These are phyloP conservation scores for Cyprinodon diabolis DNA, from an alignment of 2,797 vertebrate genomes.

Conservation along the genomic window DNA sequence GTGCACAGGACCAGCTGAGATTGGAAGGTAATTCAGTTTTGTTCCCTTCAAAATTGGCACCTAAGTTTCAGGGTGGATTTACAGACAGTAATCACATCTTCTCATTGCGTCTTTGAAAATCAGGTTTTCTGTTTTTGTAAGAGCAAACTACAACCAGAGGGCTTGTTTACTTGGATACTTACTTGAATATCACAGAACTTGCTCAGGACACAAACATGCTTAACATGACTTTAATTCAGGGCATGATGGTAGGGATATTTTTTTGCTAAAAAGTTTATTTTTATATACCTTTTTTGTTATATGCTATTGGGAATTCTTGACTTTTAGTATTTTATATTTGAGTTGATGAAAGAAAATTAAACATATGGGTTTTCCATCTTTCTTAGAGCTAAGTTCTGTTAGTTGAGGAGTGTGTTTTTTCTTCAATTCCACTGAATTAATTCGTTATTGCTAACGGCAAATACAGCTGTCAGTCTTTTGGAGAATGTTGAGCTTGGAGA, in stretches of 20 bases:
- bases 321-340: background rate
- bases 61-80: constrained; percentile 32
- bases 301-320: background rate
- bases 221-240: background rate
- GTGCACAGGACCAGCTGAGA: constrained; percentile 38
- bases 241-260: background rate
- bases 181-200: background rate
- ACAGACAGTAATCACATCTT: constrained; percentile 36
- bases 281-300: background rate
- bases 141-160: background rate
- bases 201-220: background rate
- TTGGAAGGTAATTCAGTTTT: constrained; percentile 44
- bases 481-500: no score
- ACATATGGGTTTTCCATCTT: background rate
- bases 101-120: constrained; percentile 9
- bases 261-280: background rate
- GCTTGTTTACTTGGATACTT: background rate
- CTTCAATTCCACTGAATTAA: background rate
- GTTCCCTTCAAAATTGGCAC: constrained; percentile 23
- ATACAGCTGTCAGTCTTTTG: no score
- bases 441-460: no score
- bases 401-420: background rate
- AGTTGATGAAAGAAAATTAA: background rate
- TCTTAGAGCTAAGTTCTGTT: background rate
- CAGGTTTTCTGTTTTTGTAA: constrained; percentile 17